These are phyloP conservation scores for Melanerpes formicivorus DNA, from an alignment of 2,113 vertebrate genomes.

Conservation along the genomic window DNA sequence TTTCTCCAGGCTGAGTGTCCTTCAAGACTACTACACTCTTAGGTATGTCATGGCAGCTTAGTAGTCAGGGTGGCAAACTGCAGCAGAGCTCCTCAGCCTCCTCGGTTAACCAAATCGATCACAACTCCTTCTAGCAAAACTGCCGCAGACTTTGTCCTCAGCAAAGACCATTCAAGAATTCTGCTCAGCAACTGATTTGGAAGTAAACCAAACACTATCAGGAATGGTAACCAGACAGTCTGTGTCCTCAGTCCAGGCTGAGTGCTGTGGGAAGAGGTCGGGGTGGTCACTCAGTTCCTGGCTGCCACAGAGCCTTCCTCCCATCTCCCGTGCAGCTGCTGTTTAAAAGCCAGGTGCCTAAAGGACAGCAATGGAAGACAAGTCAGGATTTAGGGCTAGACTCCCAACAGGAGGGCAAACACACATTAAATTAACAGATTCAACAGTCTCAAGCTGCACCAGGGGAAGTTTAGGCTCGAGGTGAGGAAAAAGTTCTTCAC, in stretches of 20 bases:
- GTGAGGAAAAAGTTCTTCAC: no score
- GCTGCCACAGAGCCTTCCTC: slow-evolving; percentile 6
- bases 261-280: slow-evolving; percentile 33
- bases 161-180: slow-evolving; percentile 34
- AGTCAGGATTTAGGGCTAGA: slow-evolving; percentile 58
- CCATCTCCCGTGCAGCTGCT: not conserved
- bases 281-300: not conserved
- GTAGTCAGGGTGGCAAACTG: not conserved
- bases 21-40: slow-evolving; percentile 30
- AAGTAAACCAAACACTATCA: slow-evolving; percentile 11
- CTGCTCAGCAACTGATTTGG: not conserved
- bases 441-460: not conserved
- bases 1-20: not conserved
- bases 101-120: not conserved
- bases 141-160: not conserved
- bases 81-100: not conserved
- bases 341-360: slow-evolving; percentile 52
- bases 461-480: no score
- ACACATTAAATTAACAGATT: slow-evolving; percentile 65
- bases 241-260: slow-evolving; percentile 39
- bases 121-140: not conserved
- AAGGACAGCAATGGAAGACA: slow-evolving; percentile 72
- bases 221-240: slow-evolving; percentile 32
- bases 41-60: slow-evolving; percentile 39
- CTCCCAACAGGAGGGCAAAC: slow-evolving; percentile 63